Evolutionary conservation across 2,888 invertebrate genomes (phyloP).

Genomic region (Eudemis profundana): DNA sequence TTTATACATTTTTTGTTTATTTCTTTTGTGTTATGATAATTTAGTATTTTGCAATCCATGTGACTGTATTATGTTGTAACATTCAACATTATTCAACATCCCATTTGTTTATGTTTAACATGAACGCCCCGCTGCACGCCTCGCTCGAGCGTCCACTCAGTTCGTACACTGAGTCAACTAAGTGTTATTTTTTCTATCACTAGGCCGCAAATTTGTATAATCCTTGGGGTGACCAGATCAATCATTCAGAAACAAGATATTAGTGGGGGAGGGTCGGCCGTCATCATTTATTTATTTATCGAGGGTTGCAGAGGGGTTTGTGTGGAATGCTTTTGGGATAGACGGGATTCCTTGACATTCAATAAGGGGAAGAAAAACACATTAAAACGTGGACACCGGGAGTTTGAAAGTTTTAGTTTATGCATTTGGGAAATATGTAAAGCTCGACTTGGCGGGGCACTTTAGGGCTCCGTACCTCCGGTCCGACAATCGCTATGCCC

Average conservation of each 20-base stretch:
- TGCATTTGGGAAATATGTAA: background rate
- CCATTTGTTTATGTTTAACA: too few relatives aligned
- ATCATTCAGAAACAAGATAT: slow-evolving; percentile 1
- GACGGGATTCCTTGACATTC: background rate
- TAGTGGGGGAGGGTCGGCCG: background rate
- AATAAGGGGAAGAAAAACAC: background rate
- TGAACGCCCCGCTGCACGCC: too few relatives aligned
- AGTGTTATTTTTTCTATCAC: background rate
- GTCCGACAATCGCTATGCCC: too few relatives aligned
- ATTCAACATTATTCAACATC: too few relatives aligned
- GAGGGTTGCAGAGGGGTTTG: background rate
- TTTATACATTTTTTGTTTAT: too few relatives aligned
- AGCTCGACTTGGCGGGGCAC: too few relatives aligned
- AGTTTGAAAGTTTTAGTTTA: background rate
- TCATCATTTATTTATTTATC: background rate
- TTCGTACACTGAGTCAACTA: too few relatives aligned
- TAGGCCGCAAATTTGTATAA: background rate
- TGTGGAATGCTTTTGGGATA: background rate
- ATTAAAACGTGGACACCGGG: background rate
- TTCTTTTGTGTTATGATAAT: too few relatives aligned
- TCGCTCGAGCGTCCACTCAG: too few relatives aligned
- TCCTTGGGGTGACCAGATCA: background rate
- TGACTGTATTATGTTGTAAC: too few relatives aligned
- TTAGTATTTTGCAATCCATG: too few relatives aligned
- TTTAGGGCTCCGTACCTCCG: too few relatives aligned